Base-by-base conservation (phyloP, 2,797 vertebrate species). In the Siniperca undulata region DNA sequence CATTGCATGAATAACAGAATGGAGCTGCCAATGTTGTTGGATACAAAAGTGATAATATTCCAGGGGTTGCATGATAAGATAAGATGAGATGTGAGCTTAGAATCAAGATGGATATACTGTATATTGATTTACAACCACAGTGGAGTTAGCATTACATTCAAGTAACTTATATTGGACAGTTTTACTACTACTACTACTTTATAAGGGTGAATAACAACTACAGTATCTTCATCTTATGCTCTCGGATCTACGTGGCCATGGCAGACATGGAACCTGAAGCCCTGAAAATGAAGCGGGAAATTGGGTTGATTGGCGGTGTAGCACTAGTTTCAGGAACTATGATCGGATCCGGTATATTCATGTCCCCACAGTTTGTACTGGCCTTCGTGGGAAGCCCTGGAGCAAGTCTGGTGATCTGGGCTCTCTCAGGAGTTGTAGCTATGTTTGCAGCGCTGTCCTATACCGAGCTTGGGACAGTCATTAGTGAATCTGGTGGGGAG, bases 301-400 rank as follows among this genome's bases (percentile, higher is more conserved):
- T 98, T 0, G 95, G 96, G 14, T 79, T 98, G 75, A 78, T 95
- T 69, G 96, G 96, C 0, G 88, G 94, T 0, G 85, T 97, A 27
- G 95, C 97, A 3, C 80, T 98, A 50, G 91, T 96, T 42, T 93
- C 95, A 1, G 97, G 97, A 44, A 95, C 93, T 16, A 97, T 97
- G 97, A 97, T 97, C 1, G 95, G 97, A 56, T 97, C 96, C 0
- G 96, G 97, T 36, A 97, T 98, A 83, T 97, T 97, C 85, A 97
- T 98, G 96, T 97, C 97, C 7, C 96, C 96, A 0, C 95, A 97
- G 86, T 95, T 95, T 86, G 79, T 97, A 0, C 79, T 97, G 17
- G 78, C 80, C 5, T 89, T 96, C 2, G 89, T 94, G 27, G 96
- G 96, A 19, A 98, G 96, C 77, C 95, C 96, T 0, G 95, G 95